Percentiles rank a stretch among this genome's conserved stretches.
phyloP scores from a whole-genome alignment of 2,888 invertebrate species.

The Pammene aurita region DNA sequence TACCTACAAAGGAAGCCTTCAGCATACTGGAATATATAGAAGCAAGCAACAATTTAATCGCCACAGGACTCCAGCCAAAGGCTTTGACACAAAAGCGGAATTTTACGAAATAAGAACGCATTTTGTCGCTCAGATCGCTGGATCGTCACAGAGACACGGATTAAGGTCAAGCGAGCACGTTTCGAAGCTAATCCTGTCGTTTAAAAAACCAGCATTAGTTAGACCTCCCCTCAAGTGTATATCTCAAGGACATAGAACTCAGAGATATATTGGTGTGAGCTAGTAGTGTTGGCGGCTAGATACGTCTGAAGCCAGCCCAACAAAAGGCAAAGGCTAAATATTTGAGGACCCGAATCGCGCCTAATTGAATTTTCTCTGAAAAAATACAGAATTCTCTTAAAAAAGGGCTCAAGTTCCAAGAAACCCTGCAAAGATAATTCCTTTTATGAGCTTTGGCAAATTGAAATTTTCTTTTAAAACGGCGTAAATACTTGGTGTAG shows the following conservation, averaged over 20 bases:
- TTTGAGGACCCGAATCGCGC: constrained; percentile 31
- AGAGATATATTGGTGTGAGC: neutral
- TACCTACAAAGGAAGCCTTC: neutral
- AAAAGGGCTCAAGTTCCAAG: neutral
- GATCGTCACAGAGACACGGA: constrained; percentile 5
- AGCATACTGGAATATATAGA: neutral
- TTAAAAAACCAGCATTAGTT: neutral
- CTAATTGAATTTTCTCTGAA: constrained; percentile 34
- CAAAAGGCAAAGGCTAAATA: constrained; percentile 29
- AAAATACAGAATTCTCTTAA: constrained; percentile 9
- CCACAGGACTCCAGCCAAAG: constrained; percentile 3
- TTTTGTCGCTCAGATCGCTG: constrained; percentile 19
- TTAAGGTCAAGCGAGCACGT: constrained; percentile 22
- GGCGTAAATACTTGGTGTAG: neutral
- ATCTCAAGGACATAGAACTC: neutral
- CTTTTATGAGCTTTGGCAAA: neutral
- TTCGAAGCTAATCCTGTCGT: neutral
- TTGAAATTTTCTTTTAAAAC: neutral
- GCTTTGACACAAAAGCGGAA: constrained; percentile 19
- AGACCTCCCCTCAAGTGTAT: neutral
- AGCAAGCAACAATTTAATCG: neutral
- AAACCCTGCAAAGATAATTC: neutral
- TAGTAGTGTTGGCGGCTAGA: neutral
- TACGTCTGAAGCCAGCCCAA: constrained; percentile 15
- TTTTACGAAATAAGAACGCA: constrained; percentile 16